phyloP scores from a whole-genome alignment of 2,113 vertebrate species.

The Saguinus midas region DNA sequence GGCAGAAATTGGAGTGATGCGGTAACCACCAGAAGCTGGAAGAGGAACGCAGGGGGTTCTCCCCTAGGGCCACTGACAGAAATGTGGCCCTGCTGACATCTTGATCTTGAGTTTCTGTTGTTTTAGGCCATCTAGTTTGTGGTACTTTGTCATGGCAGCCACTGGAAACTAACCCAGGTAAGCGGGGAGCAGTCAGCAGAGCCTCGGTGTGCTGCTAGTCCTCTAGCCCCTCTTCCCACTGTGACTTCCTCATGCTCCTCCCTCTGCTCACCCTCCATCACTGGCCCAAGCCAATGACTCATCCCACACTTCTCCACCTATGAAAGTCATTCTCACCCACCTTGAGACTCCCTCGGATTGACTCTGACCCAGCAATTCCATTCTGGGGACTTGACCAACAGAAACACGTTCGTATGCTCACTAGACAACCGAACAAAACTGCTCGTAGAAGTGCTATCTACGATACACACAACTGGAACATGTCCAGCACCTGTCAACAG shows the following conservation, averaged over 20 bases:
- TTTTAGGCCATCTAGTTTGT: not conserved
- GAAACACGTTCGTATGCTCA: not conserved
- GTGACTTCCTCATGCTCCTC: not conserved
- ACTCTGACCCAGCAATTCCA: not conserved
- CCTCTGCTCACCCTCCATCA: not conserved
- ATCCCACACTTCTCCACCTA: not conserved
- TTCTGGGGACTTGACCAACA: not conserved
- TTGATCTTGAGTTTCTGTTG: not conserved
- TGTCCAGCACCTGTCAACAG: accelerated
- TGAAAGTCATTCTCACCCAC: not conserved
- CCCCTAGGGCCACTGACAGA: not conserved
- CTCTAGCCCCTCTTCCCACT: not conserved
- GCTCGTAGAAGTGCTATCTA: accelerated
- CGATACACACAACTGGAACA: not conserved
- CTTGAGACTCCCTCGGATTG: not conserved
- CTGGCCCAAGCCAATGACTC: not conserved
- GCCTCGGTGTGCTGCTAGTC: not conserved
- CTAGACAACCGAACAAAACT: accelerated
- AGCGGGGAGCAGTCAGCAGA: not conserved
- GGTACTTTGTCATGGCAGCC: not conserved
- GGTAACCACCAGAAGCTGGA: not conserved
- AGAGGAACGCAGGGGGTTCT: accelerated
- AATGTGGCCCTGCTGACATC: accelerated
- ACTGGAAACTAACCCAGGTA: not conserved
- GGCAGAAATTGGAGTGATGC: not conserved